Evolutionary conservation across 2,797 vertebrate species (phyloP).

Genomic region (Pachyuromys duprasi): DNA sequence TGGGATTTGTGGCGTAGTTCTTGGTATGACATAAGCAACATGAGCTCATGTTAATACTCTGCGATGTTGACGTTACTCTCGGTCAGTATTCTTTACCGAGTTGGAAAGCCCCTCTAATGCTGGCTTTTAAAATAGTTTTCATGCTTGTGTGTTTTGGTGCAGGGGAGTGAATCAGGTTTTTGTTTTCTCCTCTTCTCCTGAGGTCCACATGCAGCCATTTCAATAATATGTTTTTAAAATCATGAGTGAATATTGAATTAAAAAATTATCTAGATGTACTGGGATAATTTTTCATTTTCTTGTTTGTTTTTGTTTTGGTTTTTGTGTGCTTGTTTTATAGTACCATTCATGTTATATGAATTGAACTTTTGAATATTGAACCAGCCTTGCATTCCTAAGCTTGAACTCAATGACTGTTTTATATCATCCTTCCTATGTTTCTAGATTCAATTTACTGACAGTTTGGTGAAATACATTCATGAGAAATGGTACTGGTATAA

Average conservation of each 20-base stretch:
- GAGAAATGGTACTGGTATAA: not conserved
- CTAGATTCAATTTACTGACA: not conserved
- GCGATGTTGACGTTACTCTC: not conserved
- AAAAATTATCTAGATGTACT: not conserved
- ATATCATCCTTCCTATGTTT: not conserved
- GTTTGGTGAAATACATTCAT: not conserved
- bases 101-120: not conserved
- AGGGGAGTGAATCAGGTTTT: not conserved
- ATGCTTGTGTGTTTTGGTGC: not conserved
- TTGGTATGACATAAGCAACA: not conserved
- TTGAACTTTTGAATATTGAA: slow-evolving; percentile 24
- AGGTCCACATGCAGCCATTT: not conserved
- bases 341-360: not conserved
- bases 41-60: not conserved
- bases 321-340: not conserved
- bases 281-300: not conserved
- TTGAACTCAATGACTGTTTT: not conserved
- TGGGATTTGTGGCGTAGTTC: not conserved
- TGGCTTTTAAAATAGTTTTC: not conserved
- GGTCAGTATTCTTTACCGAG: not conserved
- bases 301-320: no score
- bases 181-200: not conserved
- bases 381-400: not conserved
- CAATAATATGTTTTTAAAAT: not conserved
- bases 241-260: not conserved